These are phyloP conservation scores for Arctopsyche grandis DNA, from an alignment of 1,140 invertebrate species.

Conservation along the genomic window DNA sequence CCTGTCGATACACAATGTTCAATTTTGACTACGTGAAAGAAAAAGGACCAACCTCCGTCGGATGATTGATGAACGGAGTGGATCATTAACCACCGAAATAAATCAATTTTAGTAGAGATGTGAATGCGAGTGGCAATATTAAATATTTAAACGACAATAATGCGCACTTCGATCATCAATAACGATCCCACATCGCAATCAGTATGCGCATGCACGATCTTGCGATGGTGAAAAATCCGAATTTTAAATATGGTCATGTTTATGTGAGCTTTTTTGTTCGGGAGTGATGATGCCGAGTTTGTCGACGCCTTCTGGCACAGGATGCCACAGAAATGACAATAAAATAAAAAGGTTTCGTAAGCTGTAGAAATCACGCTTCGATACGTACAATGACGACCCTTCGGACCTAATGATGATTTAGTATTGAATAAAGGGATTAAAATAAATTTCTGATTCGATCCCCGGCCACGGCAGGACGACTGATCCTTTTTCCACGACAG, in stretches of 20 bases:
- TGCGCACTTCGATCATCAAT: not conserved
- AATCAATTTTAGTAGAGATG: no score
- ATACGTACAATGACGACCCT: conserved; percentile 47
- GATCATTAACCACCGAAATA: not conserved
- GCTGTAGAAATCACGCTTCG: conserved; percentile 51
- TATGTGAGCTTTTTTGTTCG: not conserved
- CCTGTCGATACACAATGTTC: conserved; percentile 48
- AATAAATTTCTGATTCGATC: conserved; percentile 53
- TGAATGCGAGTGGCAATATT: conserved; percentile 1
- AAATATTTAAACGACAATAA: conserved; percentile 24
- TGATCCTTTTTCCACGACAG: conserved; percentile 37
- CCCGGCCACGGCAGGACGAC: conserved; percentile 30
- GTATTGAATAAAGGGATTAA: conserved; percentile 52
- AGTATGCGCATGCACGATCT: not conserved
- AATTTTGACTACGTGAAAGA: conserved; percentile 38
- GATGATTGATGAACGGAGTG: conserved; percentile 30
- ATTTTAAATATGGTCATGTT: not conserved
- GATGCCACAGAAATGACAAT: conserved; percentile 52
- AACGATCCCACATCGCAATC: not conserved
- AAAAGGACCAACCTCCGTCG: not conserved
- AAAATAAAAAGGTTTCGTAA: conserved; percentile 48
- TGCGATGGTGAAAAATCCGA: not conserved
- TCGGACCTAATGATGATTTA: conserved; percentile 54
- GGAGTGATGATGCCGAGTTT: conserved; percentile 22
- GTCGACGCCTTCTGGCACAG: conserved; percentile 39